Conservation (phyloP, 2,888 invertebrate species). For the Ophion costatus region DNA sequence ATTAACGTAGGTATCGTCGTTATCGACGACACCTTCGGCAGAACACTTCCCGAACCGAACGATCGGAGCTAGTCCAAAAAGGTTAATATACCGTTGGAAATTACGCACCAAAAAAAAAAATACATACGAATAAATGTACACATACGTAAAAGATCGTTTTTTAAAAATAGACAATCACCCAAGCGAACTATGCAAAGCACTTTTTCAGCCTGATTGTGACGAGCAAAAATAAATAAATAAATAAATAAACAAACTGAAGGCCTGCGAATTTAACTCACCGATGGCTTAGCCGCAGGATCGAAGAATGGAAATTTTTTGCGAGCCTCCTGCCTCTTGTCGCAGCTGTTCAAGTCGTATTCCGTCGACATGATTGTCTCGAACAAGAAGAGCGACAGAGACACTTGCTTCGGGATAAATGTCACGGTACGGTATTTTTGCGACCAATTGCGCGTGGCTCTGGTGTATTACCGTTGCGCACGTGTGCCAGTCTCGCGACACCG, state of each 20-base stretch:
- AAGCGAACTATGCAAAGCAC: no score
- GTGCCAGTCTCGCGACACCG: neutral
- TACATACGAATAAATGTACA: neutral
- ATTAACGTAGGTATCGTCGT: neutral
- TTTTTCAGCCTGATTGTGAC: no score
- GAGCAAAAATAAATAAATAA: neutral
- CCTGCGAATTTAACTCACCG: constrained; percentile 53
- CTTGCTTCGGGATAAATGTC: neutral
- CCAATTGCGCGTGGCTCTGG: neutral
- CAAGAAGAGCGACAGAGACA: constrained; percentile 2
- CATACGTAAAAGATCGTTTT: neutral
- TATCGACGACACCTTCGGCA: neutral
- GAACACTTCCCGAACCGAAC: neutral
- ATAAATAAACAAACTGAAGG: no score
- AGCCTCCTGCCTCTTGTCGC: constrained; percentile 66
- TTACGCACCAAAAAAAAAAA: neutral
- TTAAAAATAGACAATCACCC: no score
- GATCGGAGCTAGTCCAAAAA: neutral
- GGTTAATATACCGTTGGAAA: neutral
- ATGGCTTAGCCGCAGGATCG: constrained; percentile 54
- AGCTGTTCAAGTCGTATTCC: constrained; percentile 33
- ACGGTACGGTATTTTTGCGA: neutral
- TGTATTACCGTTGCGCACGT: neutral
- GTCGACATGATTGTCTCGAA: constrained; percentile 11
- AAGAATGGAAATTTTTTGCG: constrained; percentile 72